Evolutionary conservation across 2,797 vertebrate species (phyloP).

Genomic region (Protonibea diacanthus): DNA sequence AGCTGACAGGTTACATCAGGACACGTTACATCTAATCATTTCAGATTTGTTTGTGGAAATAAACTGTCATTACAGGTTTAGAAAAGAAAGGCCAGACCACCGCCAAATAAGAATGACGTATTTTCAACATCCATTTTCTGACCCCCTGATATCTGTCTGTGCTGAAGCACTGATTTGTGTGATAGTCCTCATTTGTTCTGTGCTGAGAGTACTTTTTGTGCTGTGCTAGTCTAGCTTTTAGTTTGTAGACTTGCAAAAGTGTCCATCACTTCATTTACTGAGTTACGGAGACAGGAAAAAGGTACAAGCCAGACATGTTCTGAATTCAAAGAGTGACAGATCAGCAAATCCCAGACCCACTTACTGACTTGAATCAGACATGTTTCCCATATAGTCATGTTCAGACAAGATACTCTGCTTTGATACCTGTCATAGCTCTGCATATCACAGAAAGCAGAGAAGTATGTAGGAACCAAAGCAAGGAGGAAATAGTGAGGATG

Average conservation of each 20-base stretch:
- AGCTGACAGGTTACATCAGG: not conserved
- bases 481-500: not conserved
- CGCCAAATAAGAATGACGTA: not conserved
- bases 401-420: conserved; percentile 65
- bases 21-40: no score
- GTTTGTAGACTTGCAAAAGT: not conserved
- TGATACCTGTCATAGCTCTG: conserved; percentile 69
- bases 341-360: conserved; percentile 65
- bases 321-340: conserved; percentile 61
- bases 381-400: conserved; percentile 65
- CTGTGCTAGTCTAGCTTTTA: conserved; percentile 7
- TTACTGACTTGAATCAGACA: conserved; percentile 66
- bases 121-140: not conserved
- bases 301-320: conserved; percentile 50
- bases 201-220: not conserved
- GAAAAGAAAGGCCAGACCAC: not conserved
- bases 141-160: not conserved
- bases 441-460: conserved; percentile 59
- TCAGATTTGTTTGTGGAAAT: not conserved
- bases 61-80: not conserved
- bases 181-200: not conserved
- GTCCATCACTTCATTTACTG: conserved; percentile 36
- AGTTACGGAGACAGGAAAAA: conserved; percentile 42
- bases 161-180: not conserved
- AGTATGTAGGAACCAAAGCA: conserved; percentile 36